Percentiles rank a stretch among this genome's conserved stretches.
These are phyloP conservation scores for Ophioninae sp. DNA, from an alignment of 2,888 invertebrate species.

Conservation along the genomic window DNA sequence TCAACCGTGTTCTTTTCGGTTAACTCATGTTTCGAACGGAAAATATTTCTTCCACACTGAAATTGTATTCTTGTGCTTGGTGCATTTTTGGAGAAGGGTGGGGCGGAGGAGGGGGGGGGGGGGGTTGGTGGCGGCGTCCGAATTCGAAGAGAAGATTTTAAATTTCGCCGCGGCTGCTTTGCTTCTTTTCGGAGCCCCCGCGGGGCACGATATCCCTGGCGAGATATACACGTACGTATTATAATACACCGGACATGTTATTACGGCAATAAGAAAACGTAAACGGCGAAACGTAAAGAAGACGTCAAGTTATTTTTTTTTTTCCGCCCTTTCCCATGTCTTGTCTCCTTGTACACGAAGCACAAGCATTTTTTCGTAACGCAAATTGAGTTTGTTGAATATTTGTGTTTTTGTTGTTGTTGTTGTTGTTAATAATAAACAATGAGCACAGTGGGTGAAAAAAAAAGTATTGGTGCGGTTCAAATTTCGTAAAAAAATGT, in stretches of 20 bases:
- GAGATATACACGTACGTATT: constrained; percentile 10
- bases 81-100: constrained; percentile 1
- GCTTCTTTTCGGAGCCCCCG: background rate
- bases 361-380: background rate
- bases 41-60: background rate
- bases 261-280: constrained; percentile 40
- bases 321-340: background rate
- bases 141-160: background rate
- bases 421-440: too few relatives aligned
- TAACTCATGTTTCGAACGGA: background rate
- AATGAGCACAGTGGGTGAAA: too few relatives aligned
- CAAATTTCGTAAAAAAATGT: too few relatives aligned
- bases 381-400: background rate
- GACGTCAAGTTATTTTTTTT: constrained; percentile 28
- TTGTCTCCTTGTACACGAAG: background rate
- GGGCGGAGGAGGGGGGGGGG: background rate
- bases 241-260: constrained; percentile 29
- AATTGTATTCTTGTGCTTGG: constrained; percentile 2
- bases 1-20: background rate
- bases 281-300: constrained; percentile 31
- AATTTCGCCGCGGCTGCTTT: background rate
- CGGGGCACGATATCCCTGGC: constrained; percentile 12
- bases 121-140: background rate
- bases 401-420: too few relatives aligned
- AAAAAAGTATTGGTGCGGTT: too few relatives aligned